Evolutionary conservation across 2,888 invertebrate genomes (phyloP).

Genomic region (Teleiodes luculella): DNA sequence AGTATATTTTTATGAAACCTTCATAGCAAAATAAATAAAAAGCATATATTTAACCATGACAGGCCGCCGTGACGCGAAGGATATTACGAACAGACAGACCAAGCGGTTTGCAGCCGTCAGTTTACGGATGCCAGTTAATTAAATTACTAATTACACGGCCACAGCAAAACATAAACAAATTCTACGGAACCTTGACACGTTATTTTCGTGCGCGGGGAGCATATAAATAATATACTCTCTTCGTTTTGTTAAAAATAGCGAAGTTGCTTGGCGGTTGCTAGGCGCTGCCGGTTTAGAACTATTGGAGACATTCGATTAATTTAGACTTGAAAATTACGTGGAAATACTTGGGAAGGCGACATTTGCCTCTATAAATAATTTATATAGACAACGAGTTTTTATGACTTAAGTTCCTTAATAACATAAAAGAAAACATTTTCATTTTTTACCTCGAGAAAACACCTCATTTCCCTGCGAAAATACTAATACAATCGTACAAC

Average conservation of each 20-base stretch:
- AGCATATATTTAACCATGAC: neutral
- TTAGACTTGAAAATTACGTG: too few relatives aligned
- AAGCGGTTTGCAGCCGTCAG: constrained; percentile 31
- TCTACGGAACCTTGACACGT: constrained; percentile 65
- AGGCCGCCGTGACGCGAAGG: neutral
- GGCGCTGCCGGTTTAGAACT: neutral
- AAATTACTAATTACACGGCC: constrained; percentile 39
- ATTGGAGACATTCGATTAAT: too few relatives aligned
- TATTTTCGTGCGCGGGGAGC: constrained; percentile 51
- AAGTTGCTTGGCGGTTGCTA: too few relatives aligned
- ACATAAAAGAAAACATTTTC: too few relatives aligned
- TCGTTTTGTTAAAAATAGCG: constrained; percentile 17
- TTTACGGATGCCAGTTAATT: constrained; percentile 40
- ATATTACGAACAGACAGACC: neutral
- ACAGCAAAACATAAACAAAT: constrained; percentile 47
- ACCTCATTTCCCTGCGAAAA: too few relatives aligned
- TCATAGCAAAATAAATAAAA: neutral
- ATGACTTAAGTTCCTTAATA: too few relatives aligned
- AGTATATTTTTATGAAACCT: neutral
- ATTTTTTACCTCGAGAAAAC: too few relatives aligned
- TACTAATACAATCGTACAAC: too few relatives aligned
- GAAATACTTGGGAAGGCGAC: too few relatives aligned
- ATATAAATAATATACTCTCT: constrained; percentile 41
- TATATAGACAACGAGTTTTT: too few relatives aligned
- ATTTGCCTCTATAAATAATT: too few relatives aligned